Percentiles rank a stretch among this genome's conserved stretches.
Conservation (phyloP, 1,140 invertebrate genomes). For the Spodoptera litura region DNA sequence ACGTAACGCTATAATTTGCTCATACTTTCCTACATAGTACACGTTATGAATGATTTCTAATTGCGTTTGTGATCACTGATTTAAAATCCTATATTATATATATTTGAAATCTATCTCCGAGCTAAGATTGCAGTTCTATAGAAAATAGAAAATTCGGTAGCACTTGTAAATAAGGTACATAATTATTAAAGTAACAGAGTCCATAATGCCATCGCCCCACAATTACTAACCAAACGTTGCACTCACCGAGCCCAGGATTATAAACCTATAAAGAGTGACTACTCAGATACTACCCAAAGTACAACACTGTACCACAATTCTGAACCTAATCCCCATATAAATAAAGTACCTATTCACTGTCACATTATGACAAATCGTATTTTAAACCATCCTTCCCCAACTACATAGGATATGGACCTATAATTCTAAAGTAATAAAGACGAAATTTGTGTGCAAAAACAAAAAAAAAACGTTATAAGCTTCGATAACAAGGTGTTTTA, state of each 20-base stretch:
- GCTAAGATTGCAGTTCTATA: too few species aligned
- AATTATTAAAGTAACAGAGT: too few species aligned
- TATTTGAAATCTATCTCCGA: too few species aligned
- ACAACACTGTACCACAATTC: not conserved
- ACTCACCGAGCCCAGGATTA: not conserved
- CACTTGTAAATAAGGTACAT: too few species aligned
- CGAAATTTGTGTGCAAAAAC: not conserved
- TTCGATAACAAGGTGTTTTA: slow-evolving; percentile 50
- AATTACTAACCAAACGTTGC: not conserved
- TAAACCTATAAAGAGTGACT: slow-evolving; percentile 3
- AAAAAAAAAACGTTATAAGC: not conserved
- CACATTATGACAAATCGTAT: not conserved
- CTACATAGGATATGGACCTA: not conserved
- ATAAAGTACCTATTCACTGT: not conserved
- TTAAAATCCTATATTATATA: too few species aligned
- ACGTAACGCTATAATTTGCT: too few species aligned
- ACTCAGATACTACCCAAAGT: not conserved
- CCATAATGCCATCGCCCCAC: not conserved
- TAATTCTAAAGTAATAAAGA: not conserved
- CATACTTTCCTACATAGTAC: too few species aligned
- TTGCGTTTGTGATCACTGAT: too few species aligned
- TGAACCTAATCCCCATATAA: not conserved
- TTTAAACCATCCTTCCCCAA: not conserved
- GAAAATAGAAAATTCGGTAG: too few species aligned
- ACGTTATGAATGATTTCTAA: too few species aligned